A percentile compares a stretch with the other conserved stretches of the same genome.
phyloP scores from a whole-genome alignment of 2,797 vertebrate species.

The Rhynchotus rufescens region DNA sequence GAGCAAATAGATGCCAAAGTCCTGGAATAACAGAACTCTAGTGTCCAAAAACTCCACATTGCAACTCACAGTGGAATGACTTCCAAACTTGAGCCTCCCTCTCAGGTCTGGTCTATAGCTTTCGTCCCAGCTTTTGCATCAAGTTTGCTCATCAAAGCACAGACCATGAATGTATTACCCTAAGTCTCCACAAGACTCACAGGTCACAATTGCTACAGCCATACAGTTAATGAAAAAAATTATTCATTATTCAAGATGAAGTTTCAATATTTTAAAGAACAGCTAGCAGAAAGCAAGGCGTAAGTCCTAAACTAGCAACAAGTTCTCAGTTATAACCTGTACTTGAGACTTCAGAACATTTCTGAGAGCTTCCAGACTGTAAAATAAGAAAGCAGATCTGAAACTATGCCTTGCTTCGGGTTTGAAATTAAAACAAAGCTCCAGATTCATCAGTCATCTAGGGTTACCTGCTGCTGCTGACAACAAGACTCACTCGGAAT shows the following conservation, averaged over 20 bases:
- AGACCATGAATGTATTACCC: background rate
- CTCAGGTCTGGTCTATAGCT: background rate
- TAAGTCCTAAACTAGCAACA: background rate
- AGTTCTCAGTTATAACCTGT: background rate
- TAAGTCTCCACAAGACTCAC: background rate
- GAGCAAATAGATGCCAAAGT: background rate
- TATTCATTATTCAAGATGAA: conserved; percentile 35
- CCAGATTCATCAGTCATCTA: background rate
- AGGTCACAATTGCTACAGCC: background rate
- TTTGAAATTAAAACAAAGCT: conserved; percentile 21
- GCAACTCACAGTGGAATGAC: background rate
- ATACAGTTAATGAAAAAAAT: conserved; percentile 1
- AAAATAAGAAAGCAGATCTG: background rate
- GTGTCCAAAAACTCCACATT: background rate
- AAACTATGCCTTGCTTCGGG: background rate
- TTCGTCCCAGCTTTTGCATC: background rate
- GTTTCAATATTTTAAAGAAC: conserved; percentile 44
- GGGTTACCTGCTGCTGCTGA: background rate
- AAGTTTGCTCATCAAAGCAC: background rate
- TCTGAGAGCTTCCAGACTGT: conserved; percentile 2
- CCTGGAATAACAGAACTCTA: background rate
- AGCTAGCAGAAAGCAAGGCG: conserved; percentile 1
- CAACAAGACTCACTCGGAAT: background rate
- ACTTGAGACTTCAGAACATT: background rate
- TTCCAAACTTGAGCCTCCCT: background rate